Evolutionary conservation across 1,140 invertebrate genomes (phyloP), one percentile per base, ranked within the genome.

Genomic region (Drosophila malerkotliana): DNA sequence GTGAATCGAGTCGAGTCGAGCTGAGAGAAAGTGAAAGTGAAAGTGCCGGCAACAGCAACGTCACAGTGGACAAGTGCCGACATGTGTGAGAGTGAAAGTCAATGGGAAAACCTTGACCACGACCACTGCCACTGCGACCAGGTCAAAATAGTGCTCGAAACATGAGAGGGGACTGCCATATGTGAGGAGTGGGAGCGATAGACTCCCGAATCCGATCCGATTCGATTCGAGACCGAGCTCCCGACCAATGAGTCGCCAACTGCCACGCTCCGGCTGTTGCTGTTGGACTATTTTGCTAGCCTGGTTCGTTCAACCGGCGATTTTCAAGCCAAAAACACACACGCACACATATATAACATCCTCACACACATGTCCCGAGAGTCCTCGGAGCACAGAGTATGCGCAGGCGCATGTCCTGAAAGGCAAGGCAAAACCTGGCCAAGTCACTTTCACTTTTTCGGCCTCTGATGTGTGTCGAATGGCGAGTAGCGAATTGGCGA

Each of bases 1-100:
- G 76, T 78, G 56, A 54, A 34, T 55, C 44, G 24, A 48, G 28
- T 24, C 56, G 41, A 63, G 60, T 49, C 15, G 44, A 21, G 15
- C 21, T 21, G 44, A 51, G 60, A 54, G 52, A 79, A 59, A 55
- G 80, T 37, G 79, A 82, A 82, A 82, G 79, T 57, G 85, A 89
- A 88, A 88, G 76, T 88, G 83, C 83, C 83, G 83, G 79, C 79
- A 14, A n/a, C 37, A 8, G 41, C 62, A 77, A 81, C 75, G 75
- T 62, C 80, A 69, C 54, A 44, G 56, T 51, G 53, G 77, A 75
- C 62, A 72, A 58, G 60, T 67, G 74, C 67, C 66, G 79, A 84
- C 79, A 80, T 83, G 72, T 87, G 84, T 74, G 69, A 91, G 88
- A 91, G 89, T 90, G 89, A 91, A 91, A 91, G 89, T 91, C 81